Evolutionary conservation across 2,888 invertebrate species (phyloP).

Genomic region (Eurytoma californica): DNA sequence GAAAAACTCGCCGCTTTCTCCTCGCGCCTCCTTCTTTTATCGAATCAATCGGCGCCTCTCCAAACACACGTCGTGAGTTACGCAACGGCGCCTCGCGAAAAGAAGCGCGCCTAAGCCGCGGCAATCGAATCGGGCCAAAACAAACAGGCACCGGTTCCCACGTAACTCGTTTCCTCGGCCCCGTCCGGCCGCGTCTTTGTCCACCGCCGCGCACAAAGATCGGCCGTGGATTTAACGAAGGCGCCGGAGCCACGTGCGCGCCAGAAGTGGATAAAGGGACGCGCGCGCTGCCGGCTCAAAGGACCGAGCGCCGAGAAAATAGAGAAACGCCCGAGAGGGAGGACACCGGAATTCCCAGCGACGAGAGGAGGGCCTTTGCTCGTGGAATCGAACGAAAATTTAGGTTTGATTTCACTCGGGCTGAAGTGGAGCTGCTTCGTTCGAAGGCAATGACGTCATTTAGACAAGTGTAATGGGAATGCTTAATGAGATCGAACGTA

Average conservation of each 20-base stretch:
- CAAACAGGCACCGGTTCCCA: constrained; percentile 8
- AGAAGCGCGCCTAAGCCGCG: neutral
- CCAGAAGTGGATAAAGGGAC: constrained; percentile 9
- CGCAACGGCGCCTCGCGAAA: constrained; percentile 3
- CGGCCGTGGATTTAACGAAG: constrained; percentile 44
- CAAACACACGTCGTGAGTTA: constrained; percentile 1
- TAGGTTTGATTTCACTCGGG: no score
- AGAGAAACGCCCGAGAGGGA: neutral
- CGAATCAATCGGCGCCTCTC: neutral
- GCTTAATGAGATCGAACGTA: no score
- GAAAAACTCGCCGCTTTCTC: no score
- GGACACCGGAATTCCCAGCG: no score
- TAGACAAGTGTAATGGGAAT: no score
- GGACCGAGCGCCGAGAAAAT: constrained; percentile 32
- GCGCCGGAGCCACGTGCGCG: neutral
- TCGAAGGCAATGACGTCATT: no score
- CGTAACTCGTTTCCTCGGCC: constrained; percentile 26
- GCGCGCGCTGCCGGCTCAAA: neutral
- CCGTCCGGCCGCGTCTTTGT: neutral
- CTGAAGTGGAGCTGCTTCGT: no score
- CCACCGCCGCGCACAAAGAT: constrained; percentile 20
- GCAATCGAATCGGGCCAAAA: neutral
- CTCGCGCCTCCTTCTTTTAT: no score
- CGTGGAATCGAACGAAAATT: no score
- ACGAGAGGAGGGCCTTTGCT: no score